Conservation (phyloP, 2,113 vertebrate genomes). For the Echinops telfairi region DNA sequence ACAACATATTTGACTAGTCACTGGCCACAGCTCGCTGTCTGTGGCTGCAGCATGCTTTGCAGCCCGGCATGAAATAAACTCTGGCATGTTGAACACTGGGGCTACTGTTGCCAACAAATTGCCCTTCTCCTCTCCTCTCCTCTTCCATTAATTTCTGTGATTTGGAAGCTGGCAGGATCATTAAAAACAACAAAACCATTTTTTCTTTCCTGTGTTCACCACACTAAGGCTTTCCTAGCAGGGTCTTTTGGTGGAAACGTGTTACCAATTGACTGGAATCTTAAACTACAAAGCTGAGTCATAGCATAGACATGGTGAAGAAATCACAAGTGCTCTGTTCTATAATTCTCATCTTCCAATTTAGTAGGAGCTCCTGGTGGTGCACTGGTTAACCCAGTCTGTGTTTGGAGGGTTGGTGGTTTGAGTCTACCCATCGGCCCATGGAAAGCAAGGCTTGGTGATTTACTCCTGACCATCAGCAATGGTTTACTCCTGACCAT, state of each 20-base stretch:
- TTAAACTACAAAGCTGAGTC: slow-evolving; percentile 11
- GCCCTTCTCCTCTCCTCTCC: no score
- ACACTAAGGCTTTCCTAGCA: not conserved
- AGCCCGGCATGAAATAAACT: not conserved
- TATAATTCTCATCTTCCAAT: not conserved
- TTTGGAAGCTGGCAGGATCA: not conserved
- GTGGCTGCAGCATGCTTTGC: not conserved
- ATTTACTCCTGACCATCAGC: not conserved
- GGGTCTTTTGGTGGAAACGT: not conserved
- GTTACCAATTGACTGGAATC: not conserved
- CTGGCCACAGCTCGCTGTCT: no score
- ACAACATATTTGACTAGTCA: not conserved
- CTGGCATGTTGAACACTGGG: no score
- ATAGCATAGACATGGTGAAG: not conserved
- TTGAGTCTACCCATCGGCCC: not conserved
- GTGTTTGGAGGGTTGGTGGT: not conserved
- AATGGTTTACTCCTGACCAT: no score
- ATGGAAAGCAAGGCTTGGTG: not conserved
- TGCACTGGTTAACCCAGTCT: not conserved
- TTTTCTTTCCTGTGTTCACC: not conserved
- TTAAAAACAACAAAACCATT: not conserved
- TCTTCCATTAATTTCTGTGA: not conserved
- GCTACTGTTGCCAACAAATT: not conserved
- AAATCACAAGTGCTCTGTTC: not conserved
- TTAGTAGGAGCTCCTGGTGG: not conserved